These are phyloP conservation scores for Babyrousa celebensis DNA, from an alignment of 2,797 vertebrate species.

Conservation along the genomic window DNA sequence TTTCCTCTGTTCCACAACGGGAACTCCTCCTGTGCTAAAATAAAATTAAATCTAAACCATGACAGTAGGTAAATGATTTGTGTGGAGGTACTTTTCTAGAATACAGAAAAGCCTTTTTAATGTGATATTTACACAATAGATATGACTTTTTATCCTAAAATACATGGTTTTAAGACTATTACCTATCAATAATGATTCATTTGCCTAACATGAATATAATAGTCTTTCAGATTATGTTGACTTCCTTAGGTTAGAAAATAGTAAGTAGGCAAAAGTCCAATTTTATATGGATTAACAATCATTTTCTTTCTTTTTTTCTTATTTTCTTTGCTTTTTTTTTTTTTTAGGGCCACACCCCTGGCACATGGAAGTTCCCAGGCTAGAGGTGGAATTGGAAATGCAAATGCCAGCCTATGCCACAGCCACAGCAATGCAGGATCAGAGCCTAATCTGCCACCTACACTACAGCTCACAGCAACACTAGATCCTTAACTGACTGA, in stretches of 20 bases:
- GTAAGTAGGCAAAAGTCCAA: neutral
- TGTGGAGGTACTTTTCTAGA: neutral
- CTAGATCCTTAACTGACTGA: too few species aligned
- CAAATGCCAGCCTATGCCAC: too few species aligned
- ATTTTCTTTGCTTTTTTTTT: too few species aligned
- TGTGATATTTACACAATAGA: constrained; percentile 14
- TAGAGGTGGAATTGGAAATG: too few species aligned
- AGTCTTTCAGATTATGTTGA: constrained; percentile 2
- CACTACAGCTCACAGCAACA: too few species aligned
- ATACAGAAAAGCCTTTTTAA: neutral
- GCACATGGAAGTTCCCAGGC: too few species aligned
- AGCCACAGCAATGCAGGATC: too few species aligned
- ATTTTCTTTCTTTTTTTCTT: neutral
- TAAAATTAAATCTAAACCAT: constrained; percentile 40
- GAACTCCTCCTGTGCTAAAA: neutral
- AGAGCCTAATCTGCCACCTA: too few species aligned
- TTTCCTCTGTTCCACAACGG: too few species aligned
- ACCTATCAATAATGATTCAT: neutral
- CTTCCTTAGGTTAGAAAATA: constrained; percentile 5
- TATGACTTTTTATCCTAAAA: constrained; percentile 45
- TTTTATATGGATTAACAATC: neutral
- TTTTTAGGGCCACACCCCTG: too few species aligned
- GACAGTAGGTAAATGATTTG: constrained; percentile 14
- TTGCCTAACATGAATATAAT: neutral
- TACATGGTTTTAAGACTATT: neutral